Evolutionary conservation across 2,797 vertebrate genomes (phyloP).

Genomic region (Poeciliopsis gracilis): DNA sequence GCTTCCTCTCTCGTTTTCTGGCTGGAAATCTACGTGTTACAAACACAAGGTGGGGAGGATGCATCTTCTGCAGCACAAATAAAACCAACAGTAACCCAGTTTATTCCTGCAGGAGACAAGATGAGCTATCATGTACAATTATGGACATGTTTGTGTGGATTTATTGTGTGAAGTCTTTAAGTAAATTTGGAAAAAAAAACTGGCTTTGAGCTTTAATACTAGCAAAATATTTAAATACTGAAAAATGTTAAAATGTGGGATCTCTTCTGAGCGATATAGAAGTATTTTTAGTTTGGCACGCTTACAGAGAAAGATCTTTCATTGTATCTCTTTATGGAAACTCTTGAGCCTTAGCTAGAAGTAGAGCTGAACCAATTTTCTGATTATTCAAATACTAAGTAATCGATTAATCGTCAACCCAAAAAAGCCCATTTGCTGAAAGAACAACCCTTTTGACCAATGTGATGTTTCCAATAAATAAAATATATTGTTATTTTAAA

Average conservation of each 20-base stretch:
- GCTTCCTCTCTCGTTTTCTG: constrained; percentile 20
- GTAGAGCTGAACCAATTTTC: too few relatives aligned
- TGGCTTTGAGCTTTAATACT: background rate
- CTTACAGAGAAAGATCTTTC: background rate
- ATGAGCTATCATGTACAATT: constrained; percentile 2
- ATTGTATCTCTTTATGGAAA: background rate
- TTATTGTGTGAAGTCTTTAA: background rate
- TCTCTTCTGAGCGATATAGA: background rate
- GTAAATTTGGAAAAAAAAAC: background rate
- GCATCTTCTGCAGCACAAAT: constrained; percentile 39
- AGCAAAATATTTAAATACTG: background rate
- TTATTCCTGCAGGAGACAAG: constrained; percentile 16
- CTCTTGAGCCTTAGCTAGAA: background rate
- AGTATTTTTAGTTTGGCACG: background rate
- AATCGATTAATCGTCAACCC: too few relatives aligned
- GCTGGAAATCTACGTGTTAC: constrained; percentile 26
- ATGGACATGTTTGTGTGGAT: background rate
- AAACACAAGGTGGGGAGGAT: constrained; percentile 1
- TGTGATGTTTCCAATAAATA: background rate
- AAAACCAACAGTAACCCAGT: constrained; percentile 13
- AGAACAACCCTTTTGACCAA: too few relatives aligned
- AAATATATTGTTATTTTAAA: background rate
- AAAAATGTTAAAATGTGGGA: background rate
- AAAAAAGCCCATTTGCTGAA: too few relatives aligned
- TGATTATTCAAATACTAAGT: too few relatives aligned